These are phyloP conservation scores for Tineola bisselliella DNA, from an alignment of 2,888 invertebrate genomes.

Conservation along the genomic window DNA sequence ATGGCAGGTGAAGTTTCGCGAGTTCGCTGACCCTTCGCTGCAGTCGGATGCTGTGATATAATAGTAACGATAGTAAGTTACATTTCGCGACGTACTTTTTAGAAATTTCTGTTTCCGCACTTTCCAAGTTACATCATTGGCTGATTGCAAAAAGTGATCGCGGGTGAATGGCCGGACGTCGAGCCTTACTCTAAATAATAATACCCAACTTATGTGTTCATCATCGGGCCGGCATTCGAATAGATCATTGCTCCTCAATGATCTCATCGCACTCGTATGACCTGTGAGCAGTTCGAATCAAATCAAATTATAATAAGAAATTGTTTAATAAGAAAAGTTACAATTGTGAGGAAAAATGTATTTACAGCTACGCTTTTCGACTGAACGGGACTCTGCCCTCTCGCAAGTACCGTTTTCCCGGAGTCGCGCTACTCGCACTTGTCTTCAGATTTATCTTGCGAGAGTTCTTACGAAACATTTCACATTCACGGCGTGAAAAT, in stretches of 20 bases:
- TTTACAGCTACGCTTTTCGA: conserved; percentile 1
- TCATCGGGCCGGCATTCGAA: conserved; percentile 50
- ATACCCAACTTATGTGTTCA: conserved; percentile 29
- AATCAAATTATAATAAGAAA: not conserved
- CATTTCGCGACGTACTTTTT: conserved; percentile 36
- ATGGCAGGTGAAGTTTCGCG: conserved; percentile 59
- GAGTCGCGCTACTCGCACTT: not conserved
- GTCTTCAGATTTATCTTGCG: not conserved
- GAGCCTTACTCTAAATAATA: conserved; percentile 31
- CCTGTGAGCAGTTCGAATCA: not conserved
- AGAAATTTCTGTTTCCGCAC: conserved; percentile 59
- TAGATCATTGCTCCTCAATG: conserved; percentile 62
- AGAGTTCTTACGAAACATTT: not conserved
- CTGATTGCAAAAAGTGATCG: conserved; percentile 36
- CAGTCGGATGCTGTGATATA: conserved; percentile 48
- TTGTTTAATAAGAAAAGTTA: not conserved
- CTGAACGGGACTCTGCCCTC: not conserved
- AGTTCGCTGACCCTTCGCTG: conserved; percentile 57
- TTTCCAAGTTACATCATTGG: conserved; percentile 60
- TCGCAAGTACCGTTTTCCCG: not conserved
- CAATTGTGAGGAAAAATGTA: not conserved
- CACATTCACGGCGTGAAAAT: not conserved
- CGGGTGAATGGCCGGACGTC: conserved; percentile 48
- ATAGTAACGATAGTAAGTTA: conserved; percentile 28
- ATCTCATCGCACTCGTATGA: conserved; percentile 42